Evolutionary conservation across 1,140 invertebrate genomes (phyloP).

Genomic region (Elymnias hypermnestra): DNA sequence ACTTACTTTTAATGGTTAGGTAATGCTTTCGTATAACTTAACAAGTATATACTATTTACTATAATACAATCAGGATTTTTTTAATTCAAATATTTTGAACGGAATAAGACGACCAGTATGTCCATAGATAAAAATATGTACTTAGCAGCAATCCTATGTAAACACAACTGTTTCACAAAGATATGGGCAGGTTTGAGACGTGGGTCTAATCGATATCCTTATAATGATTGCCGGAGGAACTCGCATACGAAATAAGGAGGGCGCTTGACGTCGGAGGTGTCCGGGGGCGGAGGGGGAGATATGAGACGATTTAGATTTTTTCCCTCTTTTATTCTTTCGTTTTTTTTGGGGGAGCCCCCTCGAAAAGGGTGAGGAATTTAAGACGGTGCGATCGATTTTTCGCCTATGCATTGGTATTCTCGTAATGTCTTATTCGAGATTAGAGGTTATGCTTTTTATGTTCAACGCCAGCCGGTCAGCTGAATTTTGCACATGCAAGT

Average conservation of each 20-base stretch:
- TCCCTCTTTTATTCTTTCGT: slow-evolving; percentile 74
- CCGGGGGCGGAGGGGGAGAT: slow-evolving; percentile 58
- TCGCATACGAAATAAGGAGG: slow-evolving; percentile 76
- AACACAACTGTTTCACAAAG: slow-evolving; percentile 58
- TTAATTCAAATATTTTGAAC: too few species aligned
- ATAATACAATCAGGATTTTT: too few species aligned
- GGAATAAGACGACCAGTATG: too few species aligned
- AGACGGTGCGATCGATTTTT: slow-evolving; percentile 74
- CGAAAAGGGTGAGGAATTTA: slow-evolving; percentile 74
- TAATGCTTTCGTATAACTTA: too few species aligned
- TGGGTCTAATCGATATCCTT: slow-evolving; percentile 73
- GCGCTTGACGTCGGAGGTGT: slow-evolving; percentile 63
- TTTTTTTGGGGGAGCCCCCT: slow-evolving; percentile 72
- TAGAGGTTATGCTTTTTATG: slow-evolving; percentile 65
- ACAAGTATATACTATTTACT: too few species aligned
- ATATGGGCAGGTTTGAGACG: slow-evolving; percentile 69
- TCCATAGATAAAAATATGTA: slow-evolving; percentile 21
- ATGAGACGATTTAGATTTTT: slow-evolving; percentile 76
- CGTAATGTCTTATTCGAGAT: slow-evolving; percentile 73
- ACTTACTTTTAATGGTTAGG: too few species aligned
- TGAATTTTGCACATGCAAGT: slow-evolving; percentile 10
- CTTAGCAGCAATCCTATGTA: slow-evolving; percentile 33
- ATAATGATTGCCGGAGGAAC: slow-evolving; percentile 73
- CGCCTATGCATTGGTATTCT: slow-evolving; percentile 73
- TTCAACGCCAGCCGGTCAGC: slow-evolving; percentile 11